These are phyloP conservation scores for Dinocampus coccinellae DNA, from an alignment of 2,888 invertebrate species.

Conservation along the genomic window DNA sequence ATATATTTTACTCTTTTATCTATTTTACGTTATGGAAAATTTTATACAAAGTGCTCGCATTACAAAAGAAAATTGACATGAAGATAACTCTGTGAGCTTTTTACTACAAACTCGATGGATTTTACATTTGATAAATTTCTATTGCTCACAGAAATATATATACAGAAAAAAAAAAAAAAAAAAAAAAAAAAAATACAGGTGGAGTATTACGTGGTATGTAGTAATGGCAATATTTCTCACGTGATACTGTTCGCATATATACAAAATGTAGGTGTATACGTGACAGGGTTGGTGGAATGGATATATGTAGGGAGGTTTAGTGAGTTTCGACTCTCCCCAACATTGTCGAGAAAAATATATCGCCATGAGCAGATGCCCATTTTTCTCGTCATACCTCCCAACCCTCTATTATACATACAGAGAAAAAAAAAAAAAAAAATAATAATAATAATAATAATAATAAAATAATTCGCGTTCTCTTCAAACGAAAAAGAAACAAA, in stretches of 20 bases:
- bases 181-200: too few species aligned
- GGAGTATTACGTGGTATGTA: constrained; percentile 36
- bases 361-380: constrained; percentile 14
- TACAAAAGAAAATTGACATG: not conserved
- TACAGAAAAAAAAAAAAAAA: too few species aligned
- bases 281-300: constrained; percentile 13
- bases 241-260: constrained; percentile 16
- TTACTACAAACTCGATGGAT: not conserved
- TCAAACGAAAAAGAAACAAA: not conserved
- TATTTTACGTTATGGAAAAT: too few species aligned
- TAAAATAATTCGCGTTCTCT: not conserved
- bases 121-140: not conserved
- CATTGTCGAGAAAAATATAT: constrained; percentile 21
- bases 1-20: too few species aligned
- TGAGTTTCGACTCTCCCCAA: not conserved
- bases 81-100: not conserved
- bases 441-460: too few species aligned
- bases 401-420: not conserved
- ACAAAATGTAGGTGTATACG: not conserved
- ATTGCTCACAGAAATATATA: constrained; percentile 16
- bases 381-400: constrained; percentile 4
- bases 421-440: not conserved
- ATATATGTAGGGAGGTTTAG: not conserved
- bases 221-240: constrained; percentile 42
- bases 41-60: not conserved